These are phyloP conservation scores for Macrotrachela quadricornifera DNA, from an alignment of 1,140 invertebrate species.

Conservation along the genomic window DNA sequence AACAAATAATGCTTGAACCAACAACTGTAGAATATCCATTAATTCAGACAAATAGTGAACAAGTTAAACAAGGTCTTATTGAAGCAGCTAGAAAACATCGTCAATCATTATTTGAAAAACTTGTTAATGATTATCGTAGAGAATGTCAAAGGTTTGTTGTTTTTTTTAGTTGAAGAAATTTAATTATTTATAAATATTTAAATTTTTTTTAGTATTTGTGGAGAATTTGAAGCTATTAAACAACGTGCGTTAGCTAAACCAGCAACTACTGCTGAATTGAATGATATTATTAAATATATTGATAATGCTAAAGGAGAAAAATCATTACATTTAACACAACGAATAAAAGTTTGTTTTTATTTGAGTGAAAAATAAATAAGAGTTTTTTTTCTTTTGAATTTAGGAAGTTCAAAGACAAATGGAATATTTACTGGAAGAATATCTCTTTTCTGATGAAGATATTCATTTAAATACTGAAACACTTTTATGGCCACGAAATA, in stretches of 20 bases:
- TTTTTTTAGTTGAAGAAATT: neutral
- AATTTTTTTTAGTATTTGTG: slow-evolving; percentile 38
- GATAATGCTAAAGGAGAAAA: slow-evolving; percentile 32
- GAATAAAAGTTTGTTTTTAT: slow-evolving; percentile 4
- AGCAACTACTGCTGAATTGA: slow-evolving; percentile 60
- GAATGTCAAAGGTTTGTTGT: neutral
- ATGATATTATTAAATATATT: slow-evolving; percentile 59
- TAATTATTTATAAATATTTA: neutral
- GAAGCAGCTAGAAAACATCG: slow-evolving; percentile 1
- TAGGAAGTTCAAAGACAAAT: slow-evolving; percentile 44
- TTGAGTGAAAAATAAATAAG: neutral
- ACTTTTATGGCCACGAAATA: slow-evolving; percentile 67
- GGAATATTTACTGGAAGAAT: slow-evolving; percentile 52
- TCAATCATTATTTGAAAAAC: neutral
- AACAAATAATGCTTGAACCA: slow-evolving; percentile 23
- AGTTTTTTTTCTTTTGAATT: slow-evolving; percentile 29
- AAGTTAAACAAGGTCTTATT: slow-evolving; percentile 3
- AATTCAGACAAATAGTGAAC: slow-evolving; percentile 1
- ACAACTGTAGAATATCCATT: slow-evolving; percentile 25
- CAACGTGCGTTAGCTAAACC: slow-evolving; percentile 56
- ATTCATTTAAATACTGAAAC: slow-evolving; percentile 56
- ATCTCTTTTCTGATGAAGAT: slow-evolving; percentile 44
- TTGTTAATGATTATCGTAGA: slow-evolving; percentile 1
- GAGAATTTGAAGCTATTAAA: slow-evolving; percentile 64
- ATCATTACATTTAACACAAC: slow-evolving; percentile 40